Conservation (phyloP, 1,140 invertebrate genomes). For the Nilaparvata lugens region DNA sequence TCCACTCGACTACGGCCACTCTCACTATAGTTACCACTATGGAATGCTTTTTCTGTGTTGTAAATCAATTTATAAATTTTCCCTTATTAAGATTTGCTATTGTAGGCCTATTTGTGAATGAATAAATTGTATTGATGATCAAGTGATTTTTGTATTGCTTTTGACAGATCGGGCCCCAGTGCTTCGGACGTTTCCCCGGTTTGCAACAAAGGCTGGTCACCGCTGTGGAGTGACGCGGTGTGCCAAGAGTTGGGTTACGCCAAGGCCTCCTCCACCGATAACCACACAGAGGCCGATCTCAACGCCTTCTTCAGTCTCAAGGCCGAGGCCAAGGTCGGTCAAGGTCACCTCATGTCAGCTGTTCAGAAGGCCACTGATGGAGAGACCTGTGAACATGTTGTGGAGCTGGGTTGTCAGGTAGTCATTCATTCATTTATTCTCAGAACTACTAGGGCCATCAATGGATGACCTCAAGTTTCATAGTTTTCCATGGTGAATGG, state of each 20-base stretch:
- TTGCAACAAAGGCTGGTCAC: constrained; percentile 44
- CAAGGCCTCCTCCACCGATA: constrained; percentile 30
- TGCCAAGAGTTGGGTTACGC: constrained; percentile 45
- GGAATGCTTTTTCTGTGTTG: too few relatives aligned
- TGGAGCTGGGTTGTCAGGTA: constrained; percentile 47
- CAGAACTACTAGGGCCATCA: not conserved
- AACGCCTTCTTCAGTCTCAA: constrained; percentile 34
- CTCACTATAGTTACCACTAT: too few relatives aligned
- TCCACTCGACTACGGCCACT: too few relatives aligned
- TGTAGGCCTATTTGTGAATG: too few relatives aligned
- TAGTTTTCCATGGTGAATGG: not conserved
- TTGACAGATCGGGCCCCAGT: constrained; percentile 15
- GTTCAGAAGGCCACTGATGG: constrained; percentile 36
- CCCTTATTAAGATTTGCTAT: too few relatives aligned
- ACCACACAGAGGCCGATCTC: too few relatives aligned
- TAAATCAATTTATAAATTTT: too few relatives aligned
- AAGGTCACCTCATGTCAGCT: constrained; percentile 30
- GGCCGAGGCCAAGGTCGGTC: constrained; percentile 26
- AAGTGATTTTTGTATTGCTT: constrained; percentile 5
- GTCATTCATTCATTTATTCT: constrained; percentile 36
- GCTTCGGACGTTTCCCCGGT: constrained; percentile 38
- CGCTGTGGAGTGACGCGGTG: constrained; percentile 41
- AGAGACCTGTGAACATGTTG: constrained; percentile 36
- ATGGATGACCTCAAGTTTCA: not conserved
- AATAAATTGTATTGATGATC: too few relatives aligned